phyloP scores from a whole-genome alignment of 2,113 vertebrate species.

The Cavia porcellus region DNA sequence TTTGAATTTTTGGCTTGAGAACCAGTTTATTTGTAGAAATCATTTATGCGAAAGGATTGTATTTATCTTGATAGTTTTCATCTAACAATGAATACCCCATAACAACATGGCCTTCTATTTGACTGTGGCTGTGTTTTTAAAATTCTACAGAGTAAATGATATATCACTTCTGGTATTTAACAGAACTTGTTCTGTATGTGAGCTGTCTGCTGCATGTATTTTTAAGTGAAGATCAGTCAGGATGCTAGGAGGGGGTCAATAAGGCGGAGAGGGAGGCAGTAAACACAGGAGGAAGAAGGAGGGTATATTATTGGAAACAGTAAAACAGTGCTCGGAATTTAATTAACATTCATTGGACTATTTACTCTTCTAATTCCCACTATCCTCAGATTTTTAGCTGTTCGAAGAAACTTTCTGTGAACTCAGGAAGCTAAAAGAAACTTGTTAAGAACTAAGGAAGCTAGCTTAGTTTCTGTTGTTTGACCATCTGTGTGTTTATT shows the following conservation, averaged over 20 bases:
- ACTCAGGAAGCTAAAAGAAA: background rate
- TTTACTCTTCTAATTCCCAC: background rate
- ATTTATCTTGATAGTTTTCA: background rate
- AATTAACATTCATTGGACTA: fast-evolving
- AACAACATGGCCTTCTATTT: background rate
- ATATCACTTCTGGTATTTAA: background rate
- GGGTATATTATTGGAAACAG: background rate
- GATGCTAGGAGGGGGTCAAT: fast-evolving
- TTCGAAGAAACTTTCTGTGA: background rate
- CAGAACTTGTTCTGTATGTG: background rate
- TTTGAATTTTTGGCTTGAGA: conserved; percentile 66
- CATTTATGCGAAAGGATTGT: background rate
- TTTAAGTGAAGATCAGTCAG: background rate
- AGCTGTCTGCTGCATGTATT: background rate
- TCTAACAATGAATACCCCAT: background rate
- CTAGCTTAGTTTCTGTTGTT: background rate
- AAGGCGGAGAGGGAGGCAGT: background rate
- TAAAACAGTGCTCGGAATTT: background rate
- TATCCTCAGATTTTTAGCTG: background rate
- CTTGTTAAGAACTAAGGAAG: background rate
- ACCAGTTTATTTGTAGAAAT: conserved; percentile 58
- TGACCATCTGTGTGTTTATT: background rate
- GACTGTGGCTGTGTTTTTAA: background rate
- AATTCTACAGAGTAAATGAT: background rate
- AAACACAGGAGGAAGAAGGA: background rate